Conservation (phyloP, 2,113 vertebrate genomes). For the Trogon surrucura region DNA sequence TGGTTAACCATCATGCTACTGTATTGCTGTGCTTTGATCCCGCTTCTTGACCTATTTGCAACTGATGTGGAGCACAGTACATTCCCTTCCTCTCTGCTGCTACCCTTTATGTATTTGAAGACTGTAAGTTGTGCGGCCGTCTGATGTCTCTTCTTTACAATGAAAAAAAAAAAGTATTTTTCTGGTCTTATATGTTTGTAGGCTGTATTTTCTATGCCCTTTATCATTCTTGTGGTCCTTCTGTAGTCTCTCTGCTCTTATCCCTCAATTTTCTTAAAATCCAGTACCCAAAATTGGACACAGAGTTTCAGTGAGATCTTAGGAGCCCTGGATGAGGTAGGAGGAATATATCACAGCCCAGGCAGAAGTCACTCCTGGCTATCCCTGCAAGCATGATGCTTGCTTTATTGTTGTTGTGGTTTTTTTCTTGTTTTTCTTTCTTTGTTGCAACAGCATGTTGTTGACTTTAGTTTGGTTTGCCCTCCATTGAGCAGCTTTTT, state of each 20-base stretch:
- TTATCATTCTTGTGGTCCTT: neutral
- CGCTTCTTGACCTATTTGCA: neutral
- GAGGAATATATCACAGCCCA: neutral
- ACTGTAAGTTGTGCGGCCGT: neutral
- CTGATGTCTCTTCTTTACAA: neutral
- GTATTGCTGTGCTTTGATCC: neutral
- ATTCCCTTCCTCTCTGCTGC: neutral
- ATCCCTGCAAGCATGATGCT: accelerated
- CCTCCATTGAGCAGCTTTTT: neutral
- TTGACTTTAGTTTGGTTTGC: neutral
- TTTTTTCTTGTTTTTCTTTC: neutral
- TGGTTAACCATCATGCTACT: neutral
- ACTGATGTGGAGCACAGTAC: neutral
- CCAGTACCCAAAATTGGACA: neutral
- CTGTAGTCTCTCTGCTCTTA: neutral
- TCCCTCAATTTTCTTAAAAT: neutral
- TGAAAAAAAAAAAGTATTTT: neutral
- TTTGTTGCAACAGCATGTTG: neutral
- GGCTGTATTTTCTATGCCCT: neutral
- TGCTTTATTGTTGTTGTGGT: neutral
- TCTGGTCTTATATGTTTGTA: neutral
- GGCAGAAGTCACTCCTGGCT: neutral
- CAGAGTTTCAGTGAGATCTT: neutral
- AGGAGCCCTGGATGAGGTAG: neutral
- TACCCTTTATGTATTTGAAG: neutral